Conservation (phyloP, 2,888 invertebrate species). For the Drosophila anomalipes region DNA sequence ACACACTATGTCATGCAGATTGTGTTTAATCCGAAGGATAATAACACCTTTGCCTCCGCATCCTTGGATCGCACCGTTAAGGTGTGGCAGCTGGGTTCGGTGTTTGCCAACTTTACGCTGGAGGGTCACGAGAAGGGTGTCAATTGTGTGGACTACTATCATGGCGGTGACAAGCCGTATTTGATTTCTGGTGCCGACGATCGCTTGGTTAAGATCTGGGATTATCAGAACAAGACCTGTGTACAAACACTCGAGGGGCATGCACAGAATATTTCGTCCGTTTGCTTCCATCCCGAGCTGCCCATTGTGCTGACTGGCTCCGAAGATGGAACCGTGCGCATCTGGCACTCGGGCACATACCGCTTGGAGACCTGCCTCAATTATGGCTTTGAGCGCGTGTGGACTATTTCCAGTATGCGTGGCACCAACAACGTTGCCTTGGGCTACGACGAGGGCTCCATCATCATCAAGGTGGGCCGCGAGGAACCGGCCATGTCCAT, state of each 20-base stretch:
- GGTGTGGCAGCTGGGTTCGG: constrained; percentile 99
- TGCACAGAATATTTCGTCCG: constrained; percentile 97
- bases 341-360: constrained; percentile 99
- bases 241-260: constrained; percentile 99
- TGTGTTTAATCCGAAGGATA: constrained; percentile 99
- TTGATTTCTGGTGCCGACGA: constrained; percentile 99
- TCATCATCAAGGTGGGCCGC: constrained; percentile 89
- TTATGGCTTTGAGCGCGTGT: constrained; percentile 98
- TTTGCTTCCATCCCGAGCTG: constrained; percentile 98
- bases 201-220: constrained; percentile 99
- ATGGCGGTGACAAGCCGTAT: constrained; percentile 99
- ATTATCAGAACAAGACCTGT: constrained; percentile 99
- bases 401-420: constrained; percentile 97
- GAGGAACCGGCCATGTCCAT: constrained; percentile 99
- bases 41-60: constrained; percentile 99
- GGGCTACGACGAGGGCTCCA: constrained; percentile 88
- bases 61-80: constrained; percentile 98
- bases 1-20: constrained; percentile 99
- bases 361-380: constrained; percentile 97
- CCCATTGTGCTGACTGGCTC: constrained; percentile 98
- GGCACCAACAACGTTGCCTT: constrained; percentile 98
- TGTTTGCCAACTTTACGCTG: constrained; percentile 98
- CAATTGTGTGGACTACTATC: constrained; percentile 99
- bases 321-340: constrained; percentile 98
- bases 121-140: constrained; percentile 99